Evolutionary conservation across 1,140 invertebrate genomes (phyloP).

Genomic region (Drosophila miranda): DNA sequence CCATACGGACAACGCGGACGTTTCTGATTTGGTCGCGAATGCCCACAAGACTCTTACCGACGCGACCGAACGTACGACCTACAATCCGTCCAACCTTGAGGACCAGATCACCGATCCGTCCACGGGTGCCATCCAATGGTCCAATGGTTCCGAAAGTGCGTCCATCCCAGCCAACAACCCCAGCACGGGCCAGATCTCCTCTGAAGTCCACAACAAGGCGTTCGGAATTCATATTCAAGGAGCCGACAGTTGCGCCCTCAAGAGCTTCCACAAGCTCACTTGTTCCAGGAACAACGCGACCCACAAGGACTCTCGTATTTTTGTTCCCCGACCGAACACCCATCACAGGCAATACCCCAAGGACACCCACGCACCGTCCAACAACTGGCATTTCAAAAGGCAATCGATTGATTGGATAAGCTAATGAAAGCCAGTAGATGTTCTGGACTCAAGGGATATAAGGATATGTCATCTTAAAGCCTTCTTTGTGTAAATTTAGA

Average conservation of each 20-base stretch:
- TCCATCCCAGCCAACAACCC: not conserved
- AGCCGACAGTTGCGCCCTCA: not conserved
- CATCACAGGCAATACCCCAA: conserved; percentile 9
- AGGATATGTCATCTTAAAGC: too few species aligned
- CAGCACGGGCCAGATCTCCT: conserved; percentile 24
- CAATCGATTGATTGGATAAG: too few species aligned
- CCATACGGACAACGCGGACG: conserved; percentile 13
- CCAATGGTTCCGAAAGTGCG: not conserved
- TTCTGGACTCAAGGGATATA: too few species aligned
- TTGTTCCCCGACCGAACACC: conserved; percentile 18
- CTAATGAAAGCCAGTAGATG: too few species aligned
- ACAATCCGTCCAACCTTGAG: conserved; percentile 4
- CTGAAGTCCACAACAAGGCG: conserved; percentile 10
- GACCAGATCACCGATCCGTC: conserved; percentile 19
- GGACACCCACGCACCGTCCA: too few species aligned
- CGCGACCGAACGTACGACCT: conserved; percentile 8
- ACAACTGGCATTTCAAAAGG: not conserved
- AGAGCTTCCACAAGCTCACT: not conserved
- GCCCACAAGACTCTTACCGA: conserved; percentile 27
- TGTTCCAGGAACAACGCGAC: not conserved
- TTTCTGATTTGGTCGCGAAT: conserved; percentile 39
- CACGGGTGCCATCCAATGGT: conserved; percentile 14
- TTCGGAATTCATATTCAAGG: conserved; percentile 16
- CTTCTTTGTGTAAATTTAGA: too few species aligned
- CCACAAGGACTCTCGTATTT: conserved; percentile 24